phyloP scores from a whole-genome alignment of 2,888 invertebrate species.

The Lobophora halterata region DNA sequence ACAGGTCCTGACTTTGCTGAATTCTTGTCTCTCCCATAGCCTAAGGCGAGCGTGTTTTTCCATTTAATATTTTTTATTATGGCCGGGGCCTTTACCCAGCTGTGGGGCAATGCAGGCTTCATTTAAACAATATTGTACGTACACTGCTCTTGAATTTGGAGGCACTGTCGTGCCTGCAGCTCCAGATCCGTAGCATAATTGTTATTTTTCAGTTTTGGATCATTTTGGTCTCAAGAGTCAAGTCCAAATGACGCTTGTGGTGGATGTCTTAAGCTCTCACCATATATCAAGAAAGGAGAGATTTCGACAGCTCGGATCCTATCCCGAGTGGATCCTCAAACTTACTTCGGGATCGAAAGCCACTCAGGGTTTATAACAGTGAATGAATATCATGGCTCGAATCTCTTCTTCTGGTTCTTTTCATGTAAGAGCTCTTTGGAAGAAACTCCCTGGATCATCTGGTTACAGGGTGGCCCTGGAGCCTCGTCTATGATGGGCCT shows the following conservation, averaged over 20 bases:
- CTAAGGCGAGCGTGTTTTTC: too few species aligned
- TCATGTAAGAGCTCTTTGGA: slow-evolving; percentile 59
- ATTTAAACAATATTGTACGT: too few species aligned
- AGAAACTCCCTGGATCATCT: slow-evolving; percentile 84
- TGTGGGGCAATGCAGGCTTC: too few species aligned
- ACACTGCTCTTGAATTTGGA: too few species aligned
- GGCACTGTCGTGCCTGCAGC: too few species aligned
- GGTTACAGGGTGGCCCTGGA: slow-evolving; percentile 92
- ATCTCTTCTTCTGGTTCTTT: slow-evolving; percentile 91
- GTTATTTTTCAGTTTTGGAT: slow-evolving; percentile 11
- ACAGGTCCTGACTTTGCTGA: too few species aligned
- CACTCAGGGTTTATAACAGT: slow-evolving; percentile 81
- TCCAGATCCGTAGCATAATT: background rate
- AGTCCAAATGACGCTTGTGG: slow-evolving; percentile 6
- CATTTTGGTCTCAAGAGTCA: background rate
- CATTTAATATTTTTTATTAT: too few species aligned
- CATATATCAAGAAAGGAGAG: slow-evolving; percentile 11
- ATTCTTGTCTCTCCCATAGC: too few species aligned
- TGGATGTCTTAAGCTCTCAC: slow-evolving; percentile 20
- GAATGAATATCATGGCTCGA: slow-evolving; percentile 83
- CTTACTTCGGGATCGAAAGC: slow-evolving; percentile 43
- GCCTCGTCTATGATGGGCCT: slow-evolving; percentile 75
- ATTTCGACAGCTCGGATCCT: slow-evolving; percentile 8
- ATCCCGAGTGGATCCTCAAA: slow-evolving; percentile 14
- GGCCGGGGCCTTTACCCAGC: too few species aligned